Evolutionary conservation across 2,888 invertebrate species (phyloP).

Genomic region (Hirtodrosophila confusa): DNA sequence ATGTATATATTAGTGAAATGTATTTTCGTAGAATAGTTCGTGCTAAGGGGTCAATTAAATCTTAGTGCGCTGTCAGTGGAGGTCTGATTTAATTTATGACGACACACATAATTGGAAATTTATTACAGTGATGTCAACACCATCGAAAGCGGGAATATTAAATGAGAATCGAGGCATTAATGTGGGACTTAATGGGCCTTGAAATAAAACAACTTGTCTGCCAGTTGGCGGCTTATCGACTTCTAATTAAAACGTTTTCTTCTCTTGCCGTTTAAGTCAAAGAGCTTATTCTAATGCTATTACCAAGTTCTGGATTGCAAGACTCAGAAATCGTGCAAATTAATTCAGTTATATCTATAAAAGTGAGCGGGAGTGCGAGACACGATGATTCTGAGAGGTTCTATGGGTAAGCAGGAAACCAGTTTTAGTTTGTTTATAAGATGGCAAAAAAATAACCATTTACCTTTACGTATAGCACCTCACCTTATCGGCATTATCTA

Average conservation of each 20-base stretch:
- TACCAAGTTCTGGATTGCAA: conserved; percentile 1
- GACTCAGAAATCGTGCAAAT: conserved; percentile 14
- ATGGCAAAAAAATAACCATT: conserved; percentile 20
- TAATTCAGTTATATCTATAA: conserved; percentile 29
- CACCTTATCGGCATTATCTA: conserved; percentile 55
- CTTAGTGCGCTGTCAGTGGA: conserved; percentile 23
- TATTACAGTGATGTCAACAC: conserved; percentile 71
- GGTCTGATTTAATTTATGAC: conserved; percentile 53
- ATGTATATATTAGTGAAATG: not conserved
- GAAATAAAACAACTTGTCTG: conserved; percentile 47
- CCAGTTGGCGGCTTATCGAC: conserved; percentile 41
- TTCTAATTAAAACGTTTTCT: conserved; percentile 43
- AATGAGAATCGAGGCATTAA: conserved; percentile 11
- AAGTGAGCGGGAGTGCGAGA: conserved; percentile 20
- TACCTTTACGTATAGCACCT: conserved; percentile 37
- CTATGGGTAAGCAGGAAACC: conserved; percentile 24
- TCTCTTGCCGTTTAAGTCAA: conserved; percentile 1
- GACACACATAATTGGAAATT: conserved; percentile 72
- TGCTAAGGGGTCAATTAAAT: conserved; percentile 58
- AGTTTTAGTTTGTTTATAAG: conserved; percentile 28
- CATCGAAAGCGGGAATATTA: conserved; percentile 22
- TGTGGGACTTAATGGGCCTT: conserved; percentile 45
- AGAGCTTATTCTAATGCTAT: not conserved
- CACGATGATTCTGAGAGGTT: conserved; percentile 8
- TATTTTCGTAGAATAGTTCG: conserved; percentile 16